Evolutionary conservation across 2,113 vertebrate species (phyloP).

Genomic region (Neoarius graeffei): DNA sequence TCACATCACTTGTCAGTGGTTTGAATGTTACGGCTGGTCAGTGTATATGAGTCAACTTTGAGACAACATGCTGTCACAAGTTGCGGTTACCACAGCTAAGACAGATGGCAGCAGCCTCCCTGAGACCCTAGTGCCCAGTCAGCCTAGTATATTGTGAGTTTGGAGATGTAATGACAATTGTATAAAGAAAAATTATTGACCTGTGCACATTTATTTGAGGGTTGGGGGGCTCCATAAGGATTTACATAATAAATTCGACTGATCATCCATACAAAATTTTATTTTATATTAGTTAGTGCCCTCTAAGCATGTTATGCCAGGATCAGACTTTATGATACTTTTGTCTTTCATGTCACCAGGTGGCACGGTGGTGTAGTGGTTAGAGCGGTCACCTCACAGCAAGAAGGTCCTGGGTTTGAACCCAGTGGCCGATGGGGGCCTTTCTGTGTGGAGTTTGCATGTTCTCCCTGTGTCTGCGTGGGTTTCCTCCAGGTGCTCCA

Average conservation of each 20-base stretch:
- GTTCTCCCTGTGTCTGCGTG: too few relatives aligned
- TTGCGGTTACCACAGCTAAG: neutral
- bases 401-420: too few relatives aligned
- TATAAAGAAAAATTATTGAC: neutral
- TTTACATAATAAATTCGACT: neutral
- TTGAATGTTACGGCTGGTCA: too few relatives aligned
- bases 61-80: neutral
- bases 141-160: neutral
- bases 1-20: too few relatives aligned
- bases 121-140: neutral
- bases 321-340: too few relatives aligned
- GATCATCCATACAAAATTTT: neutral
- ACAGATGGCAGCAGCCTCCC: neutral
- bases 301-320: neutral
- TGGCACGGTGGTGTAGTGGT: too few relatives aligned
- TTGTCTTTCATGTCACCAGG: too few relatives aligned
- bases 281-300: neutral
- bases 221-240: neutral
- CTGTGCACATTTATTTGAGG: neutral
- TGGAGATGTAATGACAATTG: neutral
- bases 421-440: too few relatives aligned
- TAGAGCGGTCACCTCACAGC: too few relatives aligned
- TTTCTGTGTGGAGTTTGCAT: too few relatives aligned
- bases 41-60: neutral
- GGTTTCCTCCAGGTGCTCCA: too few relatives aligned